Base-by-base conservation (phyloP, 1,140 invertebrate species). In the Monomorium pharaonis region DNA sequence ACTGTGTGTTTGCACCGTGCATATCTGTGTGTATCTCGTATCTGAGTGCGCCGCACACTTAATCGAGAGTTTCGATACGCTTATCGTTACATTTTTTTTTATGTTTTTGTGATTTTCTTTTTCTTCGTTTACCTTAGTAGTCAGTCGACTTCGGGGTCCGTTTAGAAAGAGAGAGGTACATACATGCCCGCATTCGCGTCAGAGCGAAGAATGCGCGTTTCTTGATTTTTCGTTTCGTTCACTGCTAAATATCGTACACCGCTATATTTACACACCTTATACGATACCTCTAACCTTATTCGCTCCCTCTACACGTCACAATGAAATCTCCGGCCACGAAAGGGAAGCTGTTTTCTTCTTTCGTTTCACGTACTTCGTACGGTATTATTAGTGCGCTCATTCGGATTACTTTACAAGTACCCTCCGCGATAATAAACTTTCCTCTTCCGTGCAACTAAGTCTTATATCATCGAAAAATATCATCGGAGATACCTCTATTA, bases 381-480 rank as follows among this genome's bases (percentile, higher is more conserved):
- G 10, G 16, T 24, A 80, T 37, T 83, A 78, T 14, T 77, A n/a
- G n/a, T n/a, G 47, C 24, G 44, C 30, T 49, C 44, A 18, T 83
- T 88, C 86, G 80, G 88, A 92, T 94, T 92, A 91, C 92, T 94
- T 92, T 92, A 94, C 92, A 93, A 92, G 92, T 93, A 90, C 81
- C 84, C 65, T 76, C 47, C 16, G 51, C 37, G 51, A 60, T 72
- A 72, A 74, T 44, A 56, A 86, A 76, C 14, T 44, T 42, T 86
- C 75, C 42, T 72, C 54, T 84, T 74, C 77, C 87, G 89, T 84
- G 89, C 85, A 92, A 92, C 90, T 90, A 92, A 92, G 91, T 92
- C 89, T 93, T 92, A 89, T 92, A 93, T 92, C 92, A 91, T 94
- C 91, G 92, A 94, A 91, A 94, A 93, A 94, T 94, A 94, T 94